Conservation (phyloP, 2,113 vertebrate species). For the Carassius carassius region DNA sequence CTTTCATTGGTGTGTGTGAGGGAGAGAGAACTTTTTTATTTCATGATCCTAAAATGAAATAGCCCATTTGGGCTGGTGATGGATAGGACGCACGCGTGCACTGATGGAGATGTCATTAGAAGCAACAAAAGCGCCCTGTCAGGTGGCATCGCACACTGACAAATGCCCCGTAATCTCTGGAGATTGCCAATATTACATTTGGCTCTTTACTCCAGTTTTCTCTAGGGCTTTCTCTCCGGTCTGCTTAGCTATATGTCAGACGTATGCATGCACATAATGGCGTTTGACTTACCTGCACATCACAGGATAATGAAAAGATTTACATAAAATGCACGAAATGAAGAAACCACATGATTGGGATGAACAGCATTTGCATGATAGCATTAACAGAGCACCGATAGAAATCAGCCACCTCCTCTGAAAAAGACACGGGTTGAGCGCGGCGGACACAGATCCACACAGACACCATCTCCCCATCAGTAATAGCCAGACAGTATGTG, state of each 20-base stretch:
- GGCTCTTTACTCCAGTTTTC: constrained; percentile 31
- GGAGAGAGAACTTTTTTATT: constrained; percentile 74
- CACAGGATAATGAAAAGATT: constrained; percentile 27
- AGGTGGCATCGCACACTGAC: constrained; percentile 43
- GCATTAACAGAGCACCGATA: neutral
- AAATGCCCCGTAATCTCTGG: constrained; percentile 38
- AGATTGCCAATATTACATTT: constrained; percentile 49
- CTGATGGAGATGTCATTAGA: constrained; percentile 49
- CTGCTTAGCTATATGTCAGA: constrained; percentile 32
- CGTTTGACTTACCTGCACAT: constrained; percentile 25
- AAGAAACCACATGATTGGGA: constrained; percentile 20
- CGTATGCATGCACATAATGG: neutral
- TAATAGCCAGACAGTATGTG: constrained; percentile 43
- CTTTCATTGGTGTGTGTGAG: constrained; percentile 76
- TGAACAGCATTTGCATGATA: neutral
- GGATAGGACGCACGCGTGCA: constrained; percentile 66
- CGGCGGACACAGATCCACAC: neutral
- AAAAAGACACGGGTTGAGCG: constrained; percentile 16
- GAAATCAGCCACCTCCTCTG: neutral
- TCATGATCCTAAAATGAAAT: constrained; percentile 72
- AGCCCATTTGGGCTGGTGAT: constrained; percentile 71
- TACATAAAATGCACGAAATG: constrained; percentile 33
- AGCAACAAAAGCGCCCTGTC: constrained; percentile 46
- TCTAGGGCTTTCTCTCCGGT: constrained; percentile 8
- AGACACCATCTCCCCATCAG: constrained; percentile 15